phyloP scores from a whole-genome alignment of 2,888 invertebrate genomes.

The Scaptomyza reducta region DNA sequence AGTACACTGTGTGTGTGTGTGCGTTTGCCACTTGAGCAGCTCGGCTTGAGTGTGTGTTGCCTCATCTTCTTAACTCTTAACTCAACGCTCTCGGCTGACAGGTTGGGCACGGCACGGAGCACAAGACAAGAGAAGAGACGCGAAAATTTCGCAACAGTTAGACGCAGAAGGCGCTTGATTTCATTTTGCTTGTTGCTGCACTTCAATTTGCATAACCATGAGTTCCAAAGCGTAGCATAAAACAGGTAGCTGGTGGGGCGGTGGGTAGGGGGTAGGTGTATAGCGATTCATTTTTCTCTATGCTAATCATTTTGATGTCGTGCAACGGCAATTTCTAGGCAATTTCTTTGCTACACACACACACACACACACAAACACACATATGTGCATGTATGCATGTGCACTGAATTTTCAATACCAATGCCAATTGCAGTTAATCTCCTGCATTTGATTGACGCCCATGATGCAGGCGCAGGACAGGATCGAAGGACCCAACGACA shows the following conservation, averaged over 20 bases:
- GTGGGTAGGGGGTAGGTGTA: not conserved
- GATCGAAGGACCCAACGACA: not conserved
- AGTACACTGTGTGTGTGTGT: not conserved
- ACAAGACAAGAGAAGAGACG: conserved; percentile 7
- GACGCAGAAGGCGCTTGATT: conserved; percentile 46
- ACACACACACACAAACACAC: conserved; percentile 2
- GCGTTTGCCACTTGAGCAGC: conserved; percentile 51
- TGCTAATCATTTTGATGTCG: conserved; percentile 47
- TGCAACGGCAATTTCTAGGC: conserved; percentile 59
- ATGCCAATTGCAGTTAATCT: conserved; percentile 55
- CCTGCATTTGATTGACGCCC: conserved; percentile 61
- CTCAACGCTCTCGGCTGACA: conserved; percentile 16
- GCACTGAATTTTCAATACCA: conserved; percentile 39
- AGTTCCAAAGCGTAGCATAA: conserved; percentile 5
- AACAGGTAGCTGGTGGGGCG: not conserved
- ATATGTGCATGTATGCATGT: not conserved
- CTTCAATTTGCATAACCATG: conserved; percentile 62
- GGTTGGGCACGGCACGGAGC: not conserved
- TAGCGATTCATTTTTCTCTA: conserved; percentile 40
- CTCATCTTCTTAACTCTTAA: conserved; percentile 15
- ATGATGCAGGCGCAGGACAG: conserved; percentile 16
- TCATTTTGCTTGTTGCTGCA: conserved; percentile 33
- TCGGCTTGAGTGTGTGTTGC: conserved; percentile 23
- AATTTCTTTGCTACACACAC: conserved; percentile 35
- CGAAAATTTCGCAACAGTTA: conserved; percentile 53